Conservation (phyloP, 2,113 vertebrate species). For the Eurypyga helias region DNA sequence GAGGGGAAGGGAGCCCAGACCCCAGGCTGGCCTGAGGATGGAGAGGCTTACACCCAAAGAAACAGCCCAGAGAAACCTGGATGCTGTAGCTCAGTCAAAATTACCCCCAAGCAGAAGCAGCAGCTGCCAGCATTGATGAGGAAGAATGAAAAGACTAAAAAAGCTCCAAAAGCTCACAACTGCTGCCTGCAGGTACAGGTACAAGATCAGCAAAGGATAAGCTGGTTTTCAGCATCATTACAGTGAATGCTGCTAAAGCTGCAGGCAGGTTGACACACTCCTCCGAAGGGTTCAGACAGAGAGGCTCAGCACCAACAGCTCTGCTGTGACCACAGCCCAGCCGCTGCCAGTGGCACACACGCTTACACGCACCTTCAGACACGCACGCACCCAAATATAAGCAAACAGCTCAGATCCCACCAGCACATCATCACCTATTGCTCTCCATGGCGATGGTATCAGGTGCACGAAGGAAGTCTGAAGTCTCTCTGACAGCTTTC, state of each 20-base stretch:
- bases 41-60: neutral
- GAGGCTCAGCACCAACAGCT: neutral
- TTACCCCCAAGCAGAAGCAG: neutral
- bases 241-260: neutral
- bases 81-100: neutral
- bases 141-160: neutral
- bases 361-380: neutral
- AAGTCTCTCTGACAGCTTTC: neutral
- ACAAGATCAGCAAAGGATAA: neutral
- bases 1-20: neutral
- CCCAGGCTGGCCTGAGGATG: neutral
- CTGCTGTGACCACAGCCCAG: neutral
- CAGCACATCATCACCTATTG: neutral
- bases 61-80: neutral
- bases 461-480: rapidly evolving
- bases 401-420: neutral
- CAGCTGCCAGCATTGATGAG: neutral
- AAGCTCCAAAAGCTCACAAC: neutral
- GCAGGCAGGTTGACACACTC: neutral
- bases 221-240: neutral
- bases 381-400: rapidly evolving
- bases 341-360: neutral
- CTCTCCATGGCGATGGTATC: rapidly evolving
- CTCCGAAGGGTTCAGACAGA: rapidly evolving
- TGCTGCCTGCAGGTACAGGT: neutral